Percentiles rank a stretch among this genome's conserved stretches.
These are phyloP conservation scores for Xylophagus ater DNA, from an alignment of 2,888 invertebrate genomes.

Conservation along the genomic window DNA sequence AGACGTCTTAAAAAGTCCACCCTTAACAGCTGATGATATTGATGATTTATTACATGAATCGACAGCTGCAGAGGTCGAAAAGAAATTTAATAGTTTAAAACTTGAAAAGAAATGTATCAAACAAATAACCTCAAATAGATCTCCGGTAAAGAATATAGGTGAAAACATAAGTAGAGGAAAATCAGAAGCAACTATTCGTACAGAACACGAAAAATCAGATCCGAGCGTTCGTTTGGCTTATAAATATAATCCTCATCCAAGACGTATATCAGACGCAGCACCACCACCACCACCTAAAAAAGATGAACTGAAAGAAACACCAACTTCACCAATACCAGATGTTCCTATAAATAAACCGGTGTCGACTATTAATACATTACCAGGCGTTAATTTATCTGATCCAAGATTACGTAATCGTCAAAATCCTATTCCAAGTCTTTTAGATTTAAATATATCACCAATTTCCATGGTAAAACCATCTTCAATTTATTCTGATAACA, in stretches of 20 bases:
- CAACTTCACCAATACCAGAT: slow-evolving; percentile 6
- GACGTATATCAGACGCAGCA: neutral
- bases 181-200: slow-evolving; percentile 5
- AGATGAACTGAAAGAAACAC: slow-evolving; percentile 20
- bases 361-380: slow-evolving; percentile 4
- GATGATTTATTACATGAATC: slow-evolving; percentile 25
- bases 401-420: slow-evolving; percentile 19
- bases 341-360: too few relatives aligned
- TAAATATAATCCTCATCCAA: slow-evolving; percentile 40
- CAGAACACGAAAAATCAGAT: slow-evolving; percentile 5
- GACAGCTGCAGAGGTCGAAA: too few relatives aligned
- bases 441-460: slow-evolving; percentile 7
- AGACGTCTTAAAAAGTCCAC: slow-evolving; percentile 29
- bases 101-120: slow-evolving; percentile 1
- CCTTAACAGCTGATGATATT: slow-evolving; percentile 26
- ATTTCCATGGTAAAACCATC: too few relatives aligned
- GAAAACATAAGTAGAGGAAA: too few relatives aligned
- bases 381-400: slow-evolving; percentile 15
- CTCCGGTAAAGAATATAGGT: too few relatives aligned
- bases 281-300: neutral
- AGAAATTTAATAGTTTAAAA: too few relatives aligned
- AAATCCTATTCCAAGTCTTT: slow-evolving; percentile 13
- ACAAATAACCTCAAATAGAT: slow-evolving; percentile 16
- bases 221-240: slow-evolving; percentile 32
- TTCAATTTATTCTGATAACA: too few relatives aligned